Conservation (phyloP, 2,113 vertebrate genomes). For the Microtus pennsylvanicus region DNA sequence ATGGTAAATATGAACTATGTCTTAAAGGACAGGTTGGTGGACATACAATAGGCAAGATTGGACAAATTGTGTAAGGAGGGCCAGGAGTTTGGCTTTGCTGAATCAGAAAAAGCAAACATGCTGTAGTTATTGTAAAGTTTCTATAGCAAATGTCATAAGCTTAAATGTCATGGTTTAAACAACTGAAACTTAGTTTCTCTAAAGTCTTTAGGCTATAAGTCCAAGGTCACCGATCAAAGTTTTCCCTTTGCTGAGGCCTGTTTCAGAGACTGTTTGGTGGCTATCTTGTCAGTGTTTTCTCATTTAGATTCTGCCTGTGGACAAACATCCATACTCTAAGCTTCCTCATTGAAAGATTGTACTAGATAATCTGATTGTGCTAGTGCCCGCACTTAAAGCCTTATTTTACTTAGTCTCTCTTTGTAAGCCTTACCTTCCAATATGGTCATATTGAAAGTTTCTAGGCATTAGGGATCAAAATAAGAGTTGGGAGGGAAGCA, state of each 20-base stretch:
- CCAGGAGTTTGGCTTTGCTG: neutral
- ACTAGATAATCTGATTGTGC: neutral
- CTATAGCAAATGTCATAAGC: neutral
- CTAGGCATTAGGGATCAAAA: neutral
- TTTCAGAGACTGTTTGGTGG: neutral
- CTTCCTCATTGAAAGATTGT: neutral
- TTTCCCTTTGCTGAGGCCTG: neutral
- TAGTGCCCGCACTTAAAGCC: neutral
- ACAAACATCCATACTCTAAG: neutral
- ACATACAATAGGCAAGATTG: neutral
- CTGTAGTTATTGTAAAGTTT: neutral
- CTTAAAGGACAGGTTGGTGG: neutral
- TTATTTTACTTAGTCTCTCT: neutral
- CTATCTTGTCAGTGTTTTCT: neutral
- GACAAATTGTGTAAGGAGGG: neutral
- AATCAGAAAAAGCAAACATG: neutral
- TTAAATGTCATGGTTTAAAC: neutral
- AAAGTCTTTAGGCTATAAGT: neutral
- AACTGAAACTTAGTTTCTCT: slow-evolving; percentile 4
- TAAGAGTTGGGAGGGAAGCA: neutral
- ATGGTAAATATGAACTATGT: neutral
- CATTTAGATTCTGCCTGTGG: neutral
- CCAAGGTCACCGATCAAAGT: neutral
- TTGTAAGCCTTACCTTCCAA: neutral
- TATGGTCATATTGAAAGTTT: neutral